phyloP scores from a whole-genome alignment of 2,113 vertebrate genomes.

The Hippocampus zosterae region DNA sequence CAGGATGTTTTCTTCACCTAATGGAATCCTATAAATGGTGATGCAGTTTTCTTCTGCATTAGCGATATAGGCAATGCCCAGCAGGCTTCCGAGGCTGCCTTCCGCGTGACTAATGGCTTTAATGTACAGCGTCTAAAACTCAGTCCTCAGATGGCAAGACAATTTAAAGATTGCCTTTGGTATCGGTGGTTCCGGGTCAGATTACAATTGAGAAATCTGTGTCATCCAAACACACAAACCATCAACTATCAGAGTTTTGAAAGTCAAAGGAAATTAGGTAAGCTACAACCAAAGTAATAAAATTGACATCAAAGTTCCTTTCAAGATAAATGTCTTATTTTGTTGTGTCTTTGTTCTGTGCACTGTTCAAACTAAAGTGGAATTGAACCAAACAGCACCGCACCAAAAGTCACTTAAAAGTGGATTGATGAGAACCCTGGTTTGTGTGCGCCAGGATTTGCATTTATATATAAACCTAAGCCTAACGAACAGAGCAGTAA shows the following conservation, averaged over 20 bases:
- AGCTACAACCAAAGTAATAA: no score
- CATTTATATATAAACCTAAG: no score
- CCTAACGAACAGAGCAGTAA: no score
- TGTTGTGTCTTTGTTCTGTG: no score
- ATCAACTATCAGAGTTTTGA: not conserved
- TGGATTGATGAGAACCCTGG: no score
- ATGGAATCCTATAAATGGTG: not conserved
- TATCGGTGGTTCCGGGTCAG: not conserved
- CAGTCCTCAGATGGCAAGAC: not conserved
- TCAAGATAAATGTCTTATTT: no score
- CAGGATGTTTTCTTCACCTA: not conserved
- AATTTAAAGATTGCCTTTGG: not conserved
- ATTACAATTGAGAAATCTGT: not conserved
- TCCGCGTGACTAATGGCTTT: constrained; percentile 27
- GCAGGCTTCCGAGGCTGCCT: not conserved
- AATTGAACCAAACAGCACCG: no score
- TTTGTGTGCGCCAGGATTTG: no score
- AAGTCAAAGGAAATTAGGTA: no score
- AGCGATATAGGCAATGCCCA: not conserved
- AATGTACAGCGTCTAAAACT: constrained; percentile 3
- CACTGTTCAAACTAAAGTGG: no score
- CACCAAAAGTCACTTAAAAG: no score
- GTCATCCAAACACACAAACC: not conserved
- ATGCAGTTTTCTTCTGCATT: not conserved
- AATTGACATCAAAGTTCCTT: no score